Evolutionary conservation across 2,113 vertebrate genomes (phyloP).

Genomic region (Crocuta crocuta): DNA sequence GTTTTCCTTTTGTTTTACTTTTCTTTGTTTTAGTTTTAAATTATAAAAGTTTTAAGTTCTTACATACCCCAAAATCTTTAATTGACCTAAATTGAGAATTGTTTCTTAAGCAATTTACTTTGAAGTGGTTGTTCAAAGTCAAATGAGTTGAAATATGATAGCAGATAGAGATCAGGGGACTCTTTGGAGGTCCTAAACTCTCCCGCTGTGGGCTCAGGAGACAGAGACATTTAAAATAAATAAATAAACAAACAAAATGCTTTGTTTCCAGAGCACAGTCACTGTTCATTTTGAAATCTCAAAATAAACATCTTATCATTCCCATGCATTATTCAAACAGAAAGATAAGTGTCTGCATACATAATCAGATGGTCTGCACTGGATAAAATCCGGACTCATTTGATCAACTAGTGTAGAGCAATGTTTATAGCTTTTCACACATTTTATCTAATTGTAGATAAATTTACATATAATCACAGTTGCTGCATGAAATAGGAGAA

Average conservation of each 20-base stretch:
- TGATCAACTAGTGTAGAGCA: constrained; percentile 55
- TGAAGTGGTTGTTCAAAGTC: constrained; percentile 50
- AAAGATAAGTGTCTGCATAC: constrained; percentile 76
- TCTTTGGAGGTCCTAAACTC: constrained; percentile 64
- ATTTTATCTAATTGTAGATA: constrained; percentile 83
- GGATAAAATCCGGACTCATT: constrained; percentile 65
- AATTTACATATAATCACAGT: constrained; percentile 79
- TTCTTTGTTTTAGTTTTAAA: neutral
- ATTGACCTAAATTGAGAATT: neutral
- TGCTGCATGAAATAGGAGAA: constrained; percentile 65
- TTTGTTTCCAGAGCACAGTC: constrained; percentile 82
- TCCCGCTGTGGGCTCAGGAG: constrained; percentile 66
- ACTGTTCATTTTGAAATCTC: constrained; percentile 81
- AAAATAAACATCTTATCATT: constrained; percentile 81
- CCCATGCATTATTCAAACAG: constrained; percentile 83
- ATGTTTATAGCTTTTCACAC: constrained; percentile 75
- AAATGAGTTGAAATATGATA: constrained; percentile 77
- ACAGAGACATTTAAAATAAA: constrained; percentile 76
- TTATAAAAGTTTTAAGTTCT: neutral
- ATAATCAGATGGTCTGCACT: constrained; percentile 78
- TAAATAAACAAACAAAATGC: constrained; percentile 75
- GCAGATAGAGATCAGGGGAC: constrained; percentile 70
- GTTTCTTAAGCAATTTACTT: constrained; percentile 3
- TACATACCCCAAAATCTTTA: neutral
- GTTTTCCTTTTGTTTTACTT: neutral